Evolutionary conservation across 2,797 vertebrate genomes (phyloP).

Genomic region (Pagetopsis macropterus): DNA sequence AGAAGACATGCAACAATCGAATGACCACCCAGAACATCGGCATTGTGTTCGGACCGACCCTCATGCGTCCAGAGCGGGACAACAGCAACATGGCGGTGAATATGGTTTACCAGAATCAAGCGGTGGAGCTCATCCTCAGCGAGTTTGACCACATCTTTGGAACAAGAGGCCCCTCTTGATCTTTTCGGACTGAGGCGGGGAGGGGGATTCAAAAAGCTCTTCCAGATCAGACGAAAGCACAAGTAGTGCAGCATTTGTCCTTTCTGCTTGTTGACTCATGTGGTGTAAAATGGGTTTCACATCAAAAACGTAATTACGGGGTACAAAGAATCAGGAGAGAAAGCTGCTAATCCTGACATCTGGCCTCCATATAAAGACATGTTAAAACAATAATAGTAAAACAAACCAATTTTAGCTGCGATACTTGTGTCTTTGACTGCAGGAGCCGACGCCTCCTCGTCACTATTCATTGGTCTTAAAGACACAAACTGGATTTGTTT

Average conservation of each 20-base stretch:
- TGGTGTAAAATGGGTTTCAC: conserved; percentile 73
- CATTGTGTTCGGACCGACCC: conserved; percentile 93
- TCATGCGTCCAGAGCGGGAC: conserved; percentile 90
- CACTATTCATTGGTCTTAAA: conserved; percentile 57
- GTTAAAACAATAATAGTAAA: conserved; percentile 76
- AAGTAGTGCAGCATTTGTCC: conserved; percentile 64
- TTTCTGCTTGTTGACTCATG: conserved; percentile 62
- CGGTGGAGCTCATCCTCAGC: conserved; percentile 90
- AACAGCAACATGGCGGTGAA: conserved; percentile 88
- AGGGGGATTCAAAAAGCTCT: conserved; percentile 12
- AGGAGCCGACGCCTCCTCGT: conserved; percentile 51
- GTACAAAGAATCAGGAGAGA: conserved; percentile 68
- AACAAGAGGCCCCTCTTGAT: conserved; percentile 63
- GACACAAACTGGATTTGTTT: conserved; percentile 34
- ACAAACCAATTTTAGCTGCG: conserved; percentile 71
- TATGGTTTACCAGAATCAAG: conserved; percentile 91
- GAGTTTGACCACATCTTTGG: conserved; percentile 82
- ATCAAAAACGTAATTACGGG: conserved; percentile 75
- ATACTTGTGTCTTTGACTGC: conserved; percentile 67
- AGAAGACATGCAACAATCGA: conserved; percentile 84
- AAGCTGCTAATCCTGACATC: conserved; percentile 78
- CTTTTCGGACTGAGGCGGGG: conserved; percentile 30
- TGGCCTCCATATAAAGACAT: conserved; percentile 73
- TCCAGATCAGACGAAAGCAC: conserved; percentile 48
- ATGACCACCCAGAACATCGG: conserved; percentile 94